Conservation (phyloP, 1,140 invertebrate species). For the Goniozus legneri region DNA sequence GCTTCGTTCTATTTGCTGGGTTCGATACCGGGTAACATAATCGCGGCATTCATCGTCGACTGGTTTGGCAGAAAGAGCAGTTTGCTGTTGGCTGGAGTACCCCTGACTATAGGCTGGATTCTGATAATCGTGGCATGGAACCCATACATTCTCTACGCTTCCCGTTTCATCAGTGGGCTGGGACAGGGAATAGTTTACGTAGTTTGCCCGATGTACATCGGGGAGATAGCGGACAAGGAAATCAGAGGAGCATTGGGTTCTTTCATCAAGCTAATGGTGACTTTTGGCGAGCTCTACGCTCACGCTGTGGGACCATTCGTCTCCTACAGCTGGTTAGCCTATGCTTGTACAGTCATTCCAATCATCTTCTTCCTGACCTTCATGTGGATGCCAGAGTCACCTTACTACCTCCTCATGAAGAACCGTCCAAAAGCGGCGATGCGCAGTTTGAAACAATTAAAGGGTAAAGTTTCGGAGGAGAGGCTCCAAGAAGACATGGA, state of each 20-base stretch:
- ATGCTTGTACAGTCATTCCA: slow-evolving; percentile 51
- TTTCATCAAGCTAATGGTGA: slow-evolving; percentile 66
- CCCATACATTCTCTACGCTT: slow-evolving; percentile 44
- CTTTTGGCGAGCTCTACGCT: slow-evolving; percentile 61
- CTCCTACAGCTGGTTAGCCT: slow-evolving; percentile 52
- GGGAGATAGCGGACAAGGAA: slow-evolving; percentile 67
- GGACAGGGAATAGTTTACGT: slow-evolving; percentile 52
- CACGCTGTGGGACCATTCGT: slow-evolving; percentile 57
- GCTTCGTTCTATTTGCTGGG: slow-evolving; percentile 55
- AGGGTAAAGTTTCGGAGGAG: slow-evolving; percentile 29
- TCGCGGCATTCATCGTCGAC: slow-evolving; percentile 58
- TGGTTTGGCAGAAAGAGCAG: slow-evolving; percentile 55
- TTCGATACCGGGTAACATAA: slow-evolving; percentile 49
- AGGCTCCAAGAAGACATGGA: slow-evolving; percentile 41
- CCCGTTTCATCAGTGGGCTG: slow-evolving; percentile 58
- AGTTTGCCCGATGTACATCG: slow-evolving; percentile 65
- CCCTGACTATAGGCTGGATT: slow-evolving; percentile 54
- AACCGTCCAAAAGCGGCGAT: slow-evolving; percentile 40
- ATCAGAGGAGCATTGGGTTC: slow-evolving; percentile 67
- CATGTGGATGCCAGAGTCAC: slow-evolving; percentile 72
- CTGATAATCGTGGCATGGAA: slow-evolving; percentile 43
- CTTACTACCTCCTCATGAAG: slow-evolving; percentile 44
- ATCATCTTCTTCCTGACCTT: slow-evolving; percentile 63
- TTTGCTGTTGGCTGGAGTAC: slow-evolving; percentile 49
- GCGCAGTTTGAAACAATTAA: slow-evolving; percentile 48